Base-by-base conservation (phyloP, 2,888 invertebrate species). In the Macrosoma leucophasiata region DNA sequence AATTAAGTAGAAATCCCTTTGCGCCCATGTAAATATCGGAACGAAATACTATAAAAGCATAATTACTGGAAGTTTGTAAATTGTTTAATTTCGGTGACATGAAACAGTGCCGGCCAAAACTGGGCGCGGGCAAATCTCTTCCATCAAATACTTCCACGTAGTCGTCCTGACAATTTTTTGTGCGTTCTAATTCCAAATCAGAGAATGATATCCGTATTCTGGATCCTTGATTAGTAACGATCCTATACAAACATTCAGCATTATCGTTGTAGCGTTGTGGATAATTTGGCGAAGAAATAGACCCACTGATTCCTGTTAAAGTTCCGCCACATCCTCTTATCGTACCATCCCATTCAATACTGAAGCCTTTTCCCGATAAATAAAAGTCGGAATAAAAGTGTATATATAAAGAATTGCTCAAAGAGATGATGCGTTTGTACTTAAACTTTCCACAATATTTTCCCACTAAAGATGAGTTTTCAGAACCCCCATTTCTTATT, bases 201-300 rank as follows among this genome's bases (percentile, higher is more conserved):
- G 87, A 74, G 53, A 95, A 87, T 3, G 81, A 63, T 1, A 94
- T 58, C 39, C 84, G 82, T 26, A 96, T 84, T n/a, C 76, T 64
- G 11, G 92, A 94, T 2, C 95, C 96, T 13, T 84, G 77, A 41
- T 89, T 89, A 0, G 91, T 89, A 2, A 86, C 82, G 43, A 97
- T 90, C 50, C 85, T 90, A 90, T 95, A 97, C 43, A 88, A 87
- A 63, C 97, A 97, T 61, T 92, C 90, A 0, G 91, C 86, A 46
- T 89, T 87, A 31, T 88, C 86, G 19, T 85, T 74, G 62, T 95
- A 96, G 0, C 87, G 71, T 46, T 88, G 84, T 0, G 97, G 97
- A 75, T 96, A 97, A 60, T 92, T 90, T 1, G 97, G 96, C 0
- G 96, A 96, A 5, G 89, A 86, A 47, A 97, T 89, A 2, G 90